Evolutionary conservation across 23 tunicate species (phyloP), one percentile per base, ranked within the genome.

Genomic region (Ascidia mentula): DNA sequence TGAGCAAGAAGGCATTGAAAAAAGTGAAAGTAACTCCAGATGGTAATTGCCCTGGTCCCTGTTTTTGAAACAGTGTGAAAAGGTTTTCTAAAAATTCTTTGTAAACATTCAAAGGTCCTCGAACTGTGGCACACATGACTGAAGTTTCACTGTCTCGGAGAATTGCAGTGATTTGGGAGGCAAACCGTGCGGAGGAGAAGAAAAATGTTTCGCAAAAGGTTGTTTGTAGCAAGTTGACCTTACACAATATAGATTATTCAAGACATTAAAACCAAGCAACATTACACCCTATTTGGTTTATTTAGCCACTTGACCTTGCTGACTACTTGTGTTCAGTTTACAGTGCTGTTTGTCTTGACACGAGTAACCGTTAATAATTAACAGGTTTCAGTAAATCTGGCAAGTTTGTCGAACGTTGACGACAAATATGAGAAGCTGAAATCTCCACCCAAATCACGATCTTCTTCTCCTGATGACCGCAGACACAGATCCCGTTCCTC

Each of bases 91-190:
- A 53, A 53, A 53, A 6, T 20, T 5, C 65, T 53, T 6, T 53
- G 12, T 9, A n/a, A n/a, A n/a, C n/a, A n/a, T n/a, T 53, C 24
- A 20, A 20, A 79, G 88, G 85, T 1, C 59, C 80, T 8, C 36
- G 95, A 45, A 69, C 33, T 79, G 95, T 89, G 31, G 69, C 59
- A 4, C 95, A 89, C 71, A 89, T 89, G 95, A 89, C 95, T 37
- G 73, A 83, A 33, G 42, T 83, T 0, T 61, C 81, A 6, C 35
- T 89, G 60, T 83, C 85, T 33, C 88, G 84, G 31, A 46, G 95
- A 36, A 59, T 89, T 34, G 60, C 35, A 17, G 38, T 22, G 32
- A 34, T 34, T 70, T 4, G 17, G 38, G 74, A 70, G 37, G 74
- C 37, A 34, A 70, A 70, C 18, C 6, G 13, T 4, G 38, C 38